Conservation (phyloP, 2,888 invertebrate species). For the Lepas anatifera region DNA sequence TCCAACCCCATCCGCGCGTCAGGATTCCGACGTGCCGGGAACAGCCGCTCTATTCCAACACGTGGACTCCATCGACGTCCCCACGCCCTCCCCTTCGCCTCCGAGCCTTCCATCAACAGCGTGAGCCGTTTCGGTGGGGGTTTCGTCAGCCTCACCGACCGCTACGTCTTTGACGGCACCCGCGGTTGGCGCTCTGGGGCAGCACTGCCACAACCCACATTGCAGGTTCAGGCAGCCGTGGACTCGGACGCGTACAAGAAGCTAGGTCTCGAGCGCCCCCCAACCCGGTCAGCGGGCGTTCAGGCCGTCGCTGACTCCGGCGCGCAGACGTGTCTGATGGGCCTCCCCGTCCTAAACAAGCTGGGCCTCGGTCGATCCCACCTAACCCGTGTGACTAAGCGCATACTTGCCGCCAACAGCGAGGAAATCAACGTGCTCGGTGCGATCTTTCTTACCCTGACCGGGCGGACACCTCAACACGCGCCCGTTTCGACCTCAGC, state of each 20-base stretch:
- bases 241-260: slow-evolving; percentile 12
- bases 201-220: slow-evolving; percentile 13
- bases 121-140: neutral
- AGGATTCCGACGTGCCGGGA: too few relatives aligned
- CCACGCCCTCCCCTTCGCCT: too few relatives aligned
- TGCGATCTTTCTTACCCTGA: neutral
- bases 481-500: neutral
- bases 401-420: too few relatives aligned
- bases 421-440: slow-evolving; percentile 14
- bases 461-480: neutral
- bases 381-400: slow-evolving; percentile 13
- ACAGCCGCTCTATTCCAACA: too few relatives aligned
- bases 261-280: slow-evolving; percentile 9
- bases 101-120: too few relatives aligned
- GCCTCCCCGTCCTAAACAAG: slow-evolving; percentile 6
- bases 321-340: slow-evolving; percentile 16
- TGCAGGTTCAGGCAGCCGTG: slow-evolving; percentile 1
- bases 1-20: too few relatives aligned
- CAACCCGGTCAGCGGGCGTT: slow-evolving; percentile 2
- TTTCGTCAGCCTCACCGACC: neutral
- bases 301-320: slow-evolving; percentile 14
- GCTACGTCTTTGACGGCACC: neutral
- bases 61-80: too few relatives aligned
- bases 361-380: slow-evolving; percentile 7
- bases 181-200: neutral